phyloP scores from a whole-genome alignment of 2,888 invertebrate genomes.

The Rhaphigaster nebulosa region DNA sequence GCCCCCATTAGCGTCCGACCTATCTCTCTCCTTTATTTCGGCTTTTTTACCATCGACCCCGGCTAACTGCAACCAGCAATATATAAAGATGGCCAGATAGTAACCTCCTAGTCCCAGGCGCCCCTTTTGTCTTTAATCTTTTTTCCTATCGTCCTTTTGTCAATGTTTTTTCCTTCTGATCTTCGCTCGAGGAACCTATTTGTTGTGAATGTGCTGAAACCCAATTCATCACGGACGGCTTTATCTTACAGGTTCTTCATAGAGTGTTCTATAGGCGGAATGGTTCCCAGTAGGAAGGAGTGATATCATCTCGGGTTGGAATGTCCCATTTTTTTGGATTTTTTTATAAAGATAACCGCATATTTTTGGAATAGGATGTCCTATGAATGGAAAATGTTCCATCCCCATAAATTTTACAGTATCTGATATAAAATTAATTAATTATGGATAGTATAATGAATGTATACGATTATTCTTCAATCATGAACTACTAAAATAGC shows the following conservation, averaged over 20 bases:
- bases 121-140: slow-evolving; percentile 32
- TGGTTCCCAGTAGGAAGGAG: neutral
- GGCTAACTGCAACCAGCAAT: slow-evolving; percentile 41
- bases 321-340: neutral
- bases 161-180: neutral
- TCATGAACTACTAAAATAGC: too few relatives aligned
- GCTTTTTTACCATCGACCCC: neutral
- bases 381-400: neutral
- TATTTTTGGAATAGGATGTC: neutral
- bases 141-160: slow-evolving; percentile 18
- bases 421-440: neutral
- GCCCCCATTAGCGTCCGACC: slow-evolving; percentile 33
- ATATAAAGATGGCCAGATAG: slow-evolving; percentile 45
- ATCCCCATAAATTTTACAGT: neutral
- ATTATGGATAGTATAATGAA: neutral
- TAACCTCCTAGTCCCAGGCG: slow-evolving; percentile 34
- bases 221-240: slow-evolving; percentile 35
- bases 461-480: neutral
- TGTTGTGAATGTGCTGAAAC: slow-evolving; percentile 37
- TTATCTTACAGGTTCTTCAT: slow-evolving; percentile 20
- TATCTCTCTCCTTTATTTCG: slow-evolving; percentile 34
- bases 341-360: neutral
- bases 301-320: slow-evolving; percentile 10
- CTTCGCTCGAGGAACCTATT: neutral
- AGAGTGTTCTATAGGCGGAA: neutral